Conservation (phyloP, 1,140 invertebrate species). For the Leptinotarsa lineolata region DNA sequence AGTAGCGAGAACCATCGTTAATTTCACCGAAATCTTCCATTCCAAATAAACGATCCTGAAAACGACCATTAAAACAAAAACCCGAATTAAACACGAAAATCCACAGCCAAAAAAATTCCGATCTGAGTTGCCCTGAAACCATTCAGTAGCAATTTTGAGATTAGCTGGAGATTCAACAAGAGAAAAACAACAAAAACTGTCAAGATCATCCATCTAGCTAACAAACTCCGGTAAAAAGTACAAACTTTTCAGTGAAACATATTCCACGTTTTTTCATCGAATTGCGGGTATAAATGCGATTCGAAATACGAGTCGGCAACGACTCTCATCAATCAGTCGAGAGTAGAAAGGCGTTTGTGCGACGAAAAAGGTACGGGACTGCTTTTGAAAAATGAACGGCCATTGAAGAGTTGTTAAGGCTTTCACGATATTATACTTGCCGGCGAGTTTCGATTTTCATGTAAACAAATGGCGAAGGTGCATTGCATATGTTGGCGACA, state of each 20-base stretch:
- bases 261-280: slow-evolving; percentile 13
- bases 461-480: slow-evolving; percentile 7
- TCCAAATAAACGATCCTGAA: too few relatives aligned
- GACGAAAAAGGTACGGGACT: slow-evolving; percentile 16
- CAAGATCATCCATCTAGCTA: slow-evolving; percentile 18
- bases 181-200: slow-evolving; percentile 7
- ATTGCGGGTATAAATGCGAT: slow-evolving; percentile 17
- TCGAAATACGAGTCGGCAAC: slow-evolving; percentile 14
- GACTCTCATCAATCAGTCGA: slow-evolving; percentile 15
- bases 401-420: slow-evolving; percentile 4
- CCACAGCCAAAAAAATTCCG: too few relatives aligned
- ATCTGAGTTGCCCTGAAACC: not conserved
- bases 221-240: slow-evolving; percentile 17
- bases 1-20: too few relatives aligned
- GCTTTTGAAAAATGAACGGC: slow-evolving; percentile 15
- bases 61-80: too few relatives aligned
- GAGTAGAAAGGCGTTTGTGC: slow-evolving; percentile 6
- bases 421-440: slow-evolving; percentile 14
- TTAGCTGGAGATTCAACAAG: not conserved
- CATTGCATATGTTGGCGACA: not conserved
- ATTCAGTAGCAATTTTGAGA: slow-evolving; percentile 6
- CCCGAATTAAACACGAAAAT: too few relatives aligned
- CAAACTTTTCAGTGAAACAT: slow-evolving; percentile 20
- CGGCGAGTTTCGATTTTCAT: slow-evolving; percentile 13
- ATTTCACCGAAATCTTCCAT: too few relatives aligned